phyloP scores from a whole-genome alignment of 2,113 vertebrate species.

The Crocuta crocuta region DNA sequence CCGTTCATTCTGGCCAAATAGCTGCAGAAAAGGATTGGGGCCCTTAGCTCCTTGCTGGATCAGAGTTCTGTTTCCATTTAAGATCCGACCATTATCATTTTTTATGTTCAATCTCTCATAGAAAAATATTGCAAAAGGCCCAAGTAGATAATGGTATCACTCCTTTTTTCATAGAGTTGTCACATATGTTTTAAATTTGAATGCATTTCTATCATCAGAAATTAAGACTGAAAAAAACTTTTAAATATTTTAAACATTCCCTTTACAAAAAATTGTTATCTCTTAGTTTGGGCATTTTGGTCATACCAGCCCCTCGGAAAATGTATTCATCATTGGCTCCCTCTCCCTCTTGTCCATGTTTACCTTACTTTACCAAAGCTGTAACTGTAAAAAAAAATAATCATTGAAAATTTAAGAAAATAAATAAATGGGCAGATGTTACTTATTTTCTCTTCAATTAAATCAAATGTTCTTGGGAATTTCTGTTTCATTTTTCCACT shows the following conservation, averaged over 20 bases:
- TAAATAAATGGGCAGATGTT: background rate
- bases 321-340: background rate
- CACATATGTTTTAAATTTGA: background rate
- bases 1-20: background rate
- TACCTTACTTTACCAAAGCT: background rate
- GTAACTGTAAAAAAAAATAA: background rate
- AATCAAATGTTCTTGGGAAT: background rate
- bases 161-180: background rate
- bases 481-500: background rate
- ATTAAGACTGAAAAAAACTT: background rate
- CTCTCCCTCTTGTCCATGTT: background rate
- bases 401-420: background rate
- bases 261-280: background rate
- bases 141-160: background rate
- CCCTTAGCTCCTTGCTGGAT: background rate
- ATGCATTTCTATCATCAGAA: background rate
- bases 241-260: background rate
- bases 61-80: background rate
- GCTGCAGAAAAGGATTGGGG: background rate
- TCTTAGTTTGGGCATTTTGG: background rate
- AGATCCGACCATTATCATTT: background rate
- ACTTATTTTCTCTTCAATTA: background rate
- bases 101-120: background rate
- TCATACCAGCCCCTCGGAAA: background rate
- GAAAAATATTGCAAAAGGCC: background rate